Evolutionary conservation across 2,113 vertebrate genomes (phyloP).

Genomic region (Rhynchopsitta pachyrhyncha): DNA sequence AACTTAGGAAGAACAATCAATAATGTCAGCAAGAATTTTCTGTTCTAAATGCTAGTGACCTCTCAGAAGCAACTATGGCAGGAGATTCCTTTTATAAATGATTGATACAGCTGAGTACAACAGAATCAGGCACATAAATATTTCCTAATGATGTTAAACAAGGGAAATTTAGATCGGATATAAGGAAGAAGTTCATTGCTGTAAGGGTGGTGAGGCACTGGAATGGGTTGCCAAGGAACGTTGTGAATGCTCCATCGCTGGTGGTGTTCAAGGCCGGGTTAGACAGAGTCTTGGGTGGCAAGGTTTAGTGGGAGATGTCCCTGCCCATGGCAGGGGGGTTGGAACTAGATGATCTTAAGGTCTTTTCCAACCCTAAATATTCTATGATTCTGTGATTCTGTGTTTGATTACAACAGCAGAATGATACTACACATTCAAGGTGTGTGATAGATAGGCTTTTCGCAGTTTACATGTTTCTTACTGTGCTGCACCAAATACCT

Average conservation of each 20-base stretch:
- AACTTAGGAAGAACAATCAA: not conserved
- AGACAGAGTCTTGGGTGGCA: too few relatives aligned
- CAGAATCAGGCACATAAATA: not conserved
- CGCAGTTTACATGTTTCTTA: not conserved
- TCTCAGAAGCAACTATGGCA: not conserved
- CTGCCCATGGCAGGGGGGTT: too few relatives aligned
- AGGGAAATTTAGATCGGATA: too few relatives aligned
- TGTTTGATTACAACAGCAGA: not conserved
- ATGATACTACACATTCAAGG: not conserved
- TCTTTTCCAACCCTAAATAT: too few relatives aligned
- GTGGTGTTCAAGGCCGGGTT: too few relatives aligned
- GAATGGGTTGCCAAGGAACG: too few relatives aligned
- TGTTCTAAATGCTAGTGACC: not conserved
- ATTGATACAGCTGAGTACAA: not conserved
- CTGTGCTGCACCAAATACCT: not conserved
- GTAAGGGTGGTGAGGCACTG: too few relatives aligned
- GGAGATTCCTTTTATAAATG: not conserved
- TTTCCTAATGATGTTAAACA: not conserved
- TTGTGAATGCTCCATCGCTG: too few relatives aligned
- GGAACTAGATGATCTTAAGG: too few relatives aligned
- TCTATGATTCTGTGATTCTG: too few relatives aligned
- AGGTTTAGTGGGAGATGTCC: too few relatives aligned
- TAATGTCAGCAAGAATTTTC: not conserved
- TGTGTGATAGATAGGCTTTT: not conserved
- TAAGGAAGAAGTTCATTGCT: too few relatives aligned